Evolutionary conservation across 2,797 vertebrate species (phyloP), one percentile per base, ranked within the genome.

Genomic region (Hirundo rustica): DNA sequence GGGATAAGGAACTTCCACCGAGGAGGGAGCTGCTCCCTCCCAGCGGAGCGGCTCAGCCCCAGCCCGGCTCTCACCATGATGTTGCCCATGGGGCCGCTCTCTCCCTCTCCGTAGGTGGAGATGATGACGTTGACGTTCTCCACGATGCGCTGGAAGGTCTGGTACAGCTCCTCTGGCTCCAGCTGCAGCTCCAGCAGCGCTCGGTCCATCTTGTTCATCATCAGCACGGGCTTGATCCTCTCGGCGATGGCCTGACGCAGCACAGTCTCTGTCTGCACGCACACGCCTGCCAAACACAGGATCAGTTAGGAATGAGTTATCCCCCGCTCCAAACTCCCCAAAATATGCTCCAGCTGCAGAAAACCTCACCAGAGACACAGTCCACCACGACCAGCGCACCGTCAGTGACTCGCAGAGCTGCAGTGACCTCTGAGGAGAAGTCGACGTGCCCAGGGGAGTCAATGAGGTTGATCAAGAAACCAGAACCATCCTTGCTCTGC

Each of bases 201-300:
- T 32, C 99, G 98, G 98, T 99, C 99, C 99, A 99, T 99, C 96
- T 99, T 99, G 97, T 99, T 99, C 99, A 99, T 99, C 99, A 99
- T 99, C 94, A 99, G 97, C 19, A 99, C 99, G 0, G 99, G 99
- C 92, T 98, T 99, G 97, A 99, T 99, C 54, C 99, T 98, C 97
- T 99, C 99, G 0, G 98, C 98, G 34, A 99, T 99, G 87, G 99
- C 99, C 98, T 99, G 99, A 60, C 99, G 98, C 71, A 99, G 98
- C 95, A 99, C 99, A 0, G 99, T 99, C 97, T 99, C 99, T 0
- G 99, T 99, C 97, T 99, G 99, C 92, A 99, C 99, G 0, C 99
- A 99, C 47, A 99, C 99, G 1, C 99, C 99, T 99, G 93, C 6
- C 72, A 32, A 32, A 12, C 42, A 26, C 25, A 5, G 2, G 3